phyloP scores from a whole-genome alignment of 2,113 vertebrate genomes.

The Pardalotus punctatus region DNA sequence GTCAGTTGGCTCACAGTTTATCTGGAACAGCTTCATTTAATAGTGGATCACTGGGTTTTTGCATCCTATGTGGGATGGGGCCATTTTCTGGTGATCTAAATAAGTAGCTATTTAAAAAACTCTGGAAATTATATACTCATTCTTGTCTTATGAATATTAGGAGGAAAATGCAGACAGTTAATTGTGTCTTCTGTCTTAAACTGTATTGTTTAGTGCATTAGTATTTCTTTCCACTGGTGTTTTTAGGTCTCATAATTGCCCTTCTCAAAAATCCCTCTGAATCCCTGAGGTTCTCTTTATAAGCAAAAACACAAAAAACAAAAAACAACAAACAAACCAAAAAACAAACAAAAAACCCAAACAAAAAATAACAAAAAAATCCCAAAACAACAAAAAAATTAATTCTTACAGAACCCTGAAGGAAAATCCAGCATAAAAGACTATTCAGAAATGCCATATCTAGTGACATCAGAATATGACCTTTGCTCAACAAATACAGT shows the following conservation, averaged over 20 bases:
- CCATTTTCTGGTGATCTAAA: conserved; percentile 43
- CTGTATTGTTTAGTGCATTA: conserved; percentile 17
- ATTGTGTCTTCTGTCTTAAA: conserved; percentile 15
- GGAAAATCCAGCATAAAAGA: neutral
- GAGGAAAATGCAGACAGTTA: neutral
- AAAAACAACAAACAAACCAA: neutral
- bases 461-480: conserved; percentile 30
- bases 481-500: neutral
- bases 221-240: conserved; percentile 28
- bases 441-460: conserved; percentile 25
- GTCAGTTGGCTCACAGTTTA: conserved; percentile 76
- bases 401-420: neutral
- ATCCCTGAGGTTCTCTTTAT: neutral
- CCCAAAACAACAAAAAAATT: no score
- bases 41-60: conserved; percentile 34
- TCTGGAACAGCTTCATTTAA: conserved; percentile 67
- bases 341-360: neutral
- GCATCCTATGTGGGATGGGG: conserved; percentile 13
- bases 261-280: conserved; percentile 8
- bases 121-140: conserved; percentile 30
- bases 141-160: conserved; percentile 33
- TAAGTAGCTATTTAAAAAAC: conserved; percentile 65
- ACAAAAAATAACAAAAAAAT: neutral
- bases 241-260: neutral
- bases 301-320: neutral